A percentile compares a stretch with the other conserved stretches of the same genome.
These are phyloP conservation scores for Podarcis muralis DNA, from an alignment of 2,113 vertebrate species.

Conservation along the genomic window DNA sequence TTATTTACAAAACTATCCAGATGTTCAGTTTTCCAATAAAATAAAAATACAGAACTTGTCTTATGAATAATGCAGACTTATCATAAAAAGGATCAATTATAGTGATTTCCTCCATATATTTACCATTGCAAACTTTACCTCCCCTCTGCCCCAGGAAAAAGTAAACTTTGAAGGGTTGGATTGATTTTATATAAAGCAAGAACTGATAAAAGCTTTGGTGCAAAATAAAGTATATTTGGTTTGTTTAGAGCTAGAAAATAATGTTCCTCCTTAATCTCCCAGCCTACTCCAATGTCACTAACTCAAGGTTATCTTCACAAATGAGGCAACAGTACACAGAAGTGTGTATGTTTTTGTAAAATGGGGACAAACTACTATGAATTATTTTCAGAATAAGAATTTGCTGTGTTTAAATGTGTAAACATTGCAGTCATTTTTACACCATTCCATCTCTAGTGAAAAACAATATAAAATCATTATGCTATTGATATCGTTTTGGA, in stretches of 20 bases:
- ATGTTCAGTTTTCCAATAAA: conserved; percentile 50
- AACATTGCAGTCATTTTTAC: conserved; percentile 23
- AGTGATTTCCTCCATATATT: conserved; percentile 55
- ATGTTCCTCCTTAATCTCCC: conserved; percentile 65
- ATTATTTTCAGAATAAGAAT: conserved; percentile 23
- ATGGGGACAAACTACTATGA: conserved; percentile 39
- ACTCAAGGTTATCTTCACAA: conserved; percentile 60
- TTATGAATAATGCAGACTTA: conserved; percentile 55
- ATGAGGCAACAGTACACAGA: conserved; percentile 57
- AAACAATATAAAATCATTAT: conserved; percentile 43
- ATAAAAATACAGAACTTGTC: conserved; percentile 40
- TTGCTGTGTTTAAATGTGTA: conserved; percentile 53
- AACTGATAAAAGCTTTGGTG: conserved; percentile 55
- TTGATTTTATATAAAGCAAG: conserved; percentile 66
- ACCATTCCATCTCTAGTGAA: background rate
- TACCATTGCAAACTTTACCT: conserved; percentile 68
- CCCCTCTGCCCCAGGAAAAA: conserved; percentile 46
- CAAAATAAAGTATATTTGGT: conserved; percentile 60
- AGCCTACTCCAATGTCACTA: conserved; percentile 62
- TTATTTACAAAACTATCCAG: conserved; percentile 42
- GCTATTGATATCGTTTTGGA: background rate
- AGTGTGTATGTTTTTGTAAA: conserved; percentile 48
- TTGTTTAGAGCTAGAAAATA: conserved; percentile 59
- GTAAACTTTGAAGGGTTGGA: conserved; percentile 56
- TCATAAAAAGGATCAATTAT: conserved; percentile 68